phyloP scores from a whole-genome alignment of 2,797 vertebrate species.

The Sebastes itinus region DNA sequence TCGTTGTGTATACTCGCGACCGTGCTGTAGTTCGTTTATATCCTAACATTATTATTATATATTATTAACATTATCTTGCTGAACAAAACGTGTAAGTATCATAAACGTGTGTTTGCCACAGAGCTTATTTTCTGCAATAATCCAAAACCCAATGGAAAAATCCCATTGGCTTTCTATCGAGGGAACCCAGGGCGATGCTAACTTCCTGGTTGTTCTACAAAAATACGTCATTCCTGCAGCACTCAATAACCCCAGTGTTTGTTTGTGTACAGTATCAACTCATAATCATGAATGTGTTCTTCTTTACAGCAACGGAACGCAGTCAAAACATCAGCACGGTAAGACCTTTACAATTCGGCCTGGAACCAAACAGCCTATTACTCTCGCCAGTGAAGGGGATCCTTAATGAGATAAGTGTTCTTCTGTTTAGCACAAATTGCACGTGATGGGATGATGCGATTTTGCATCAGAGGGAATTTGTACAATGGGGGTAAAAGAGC shows the following conservation, averaged over 20 bases:
- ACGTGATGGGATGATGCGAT: not conserved
- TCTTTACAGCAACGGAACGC: conserved; percentile 68
- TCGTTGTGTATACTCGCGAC: too few species aligned
- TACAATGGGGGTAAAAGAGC: conserved; percentile 4
- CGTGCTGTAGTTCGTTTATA: too few species aligned
- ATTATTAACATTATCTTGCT: too few species aligned
- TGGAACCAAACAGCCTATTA: conserved; percentile 83
- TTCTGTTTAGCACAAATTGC: not conserved
- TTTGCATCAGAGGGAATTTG: conserved; percentile 27
- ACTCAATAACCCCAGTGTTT: not conserved
- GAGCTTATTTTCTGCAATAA: too few species aligned
- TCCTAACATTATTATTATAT: too few species aligned
- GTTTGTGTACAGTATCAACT: not conserved
- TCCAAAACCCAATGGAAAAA: too few species aligned
- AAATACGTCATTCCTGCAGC: too few species aligned
- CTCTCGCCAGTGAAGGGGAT: conserved; percentile 63
- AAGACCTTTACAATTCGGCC: conserved; percentile 83
- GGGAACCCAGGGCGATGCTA: too few species aligned
- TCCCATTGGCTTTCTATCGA: too few species aligned
- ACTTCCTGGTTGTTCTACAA: fast-evolving
- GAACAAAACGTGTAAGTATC: too few species aligned
- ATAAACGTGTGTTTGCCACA: too few species aligned
- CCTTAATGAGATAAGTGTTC: conserved; percentile 10
- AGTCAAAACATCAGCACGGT: conserved; percentile 75
- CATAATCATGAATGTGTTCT: conserved; percentile 15